Evolutionary conservation across 2,888 invertebrate genomes (phyloP).

Genomic region (Ctena decussata): DNA sequence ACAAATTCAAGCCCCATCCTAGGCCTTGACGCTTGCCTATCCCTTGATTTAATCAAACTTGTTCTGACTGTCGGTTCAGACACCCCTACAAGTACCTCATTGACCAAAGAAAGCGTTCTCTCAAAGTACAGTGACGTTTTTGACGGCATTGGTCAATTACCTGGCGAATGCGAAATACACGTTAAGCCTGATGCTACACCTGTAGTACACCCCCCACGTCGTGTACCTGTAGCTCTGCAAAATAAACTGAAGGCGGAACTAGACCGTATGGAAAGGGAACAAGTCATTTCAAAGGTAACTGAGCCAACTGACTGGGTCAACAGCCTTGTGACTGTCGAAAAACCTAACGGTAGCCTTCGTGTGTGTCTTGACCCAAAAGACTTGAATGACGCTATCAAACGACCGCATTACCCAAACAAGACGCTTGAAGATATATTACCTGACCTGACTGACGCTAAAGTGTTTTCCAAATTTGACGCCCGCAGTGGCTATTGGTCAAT

Average conservation of each 20-base stretch:
- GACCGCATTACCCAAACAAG: slow-evolving; percentile 58
- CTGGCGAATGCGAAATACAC: slow-evolving; percentile 48
- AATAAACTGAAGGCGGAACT: slow-evolving; percentile 57
- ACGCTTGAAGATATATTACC: slow-evolving; percentile 64
- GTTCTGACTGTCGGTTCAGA: slow-evolving; percentile 18
- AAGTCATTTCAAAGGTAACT: slow-evolving; percentile 45
- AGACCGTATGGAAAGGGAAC: slow-evolving; percentile 40
- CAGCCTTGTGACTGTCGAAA: slow-evolving; percentile 56
- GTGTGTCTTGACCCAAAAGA: slow-evolving; percentile 63
- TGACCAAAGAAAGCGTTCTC: background rate
- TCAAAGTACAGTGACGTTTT: slow-evolving; percentile 50
- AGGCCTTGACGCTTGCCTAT: slow-evolving; percentile 6
- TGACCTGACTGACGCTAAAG: slow-evolving; percentile 38
- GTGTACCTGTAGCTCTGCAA: slow-evolving; percentile 52
- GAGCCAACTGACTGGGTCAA: slow-evolving; percentile 64
- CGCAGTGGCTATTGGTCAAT: slow-evolving; percentile 67
- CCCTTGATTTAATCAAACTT: background rate
- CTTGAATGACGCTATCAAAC: slow-evolving; percentile 54
- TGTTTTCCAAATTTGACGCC: slow-evolving; percentile 63
- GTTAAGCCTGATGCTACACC: slow-evolving; percentile 30
- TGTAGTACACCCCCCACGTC: slow-evolving; percentile 47
- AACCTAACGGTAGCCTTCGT: slow-evolving; percentile 47
- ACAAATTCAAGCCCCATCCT: background rate
- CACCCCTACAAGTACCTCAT: background rate
- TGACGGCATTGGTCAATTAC: slow-evolving; percentile 52